Evolutionary conservation across 2,888 invertebrate species (phyloP), one percentile per base, ranked within the genome.

Genomic region (Sphinx pinastri): DNA sequence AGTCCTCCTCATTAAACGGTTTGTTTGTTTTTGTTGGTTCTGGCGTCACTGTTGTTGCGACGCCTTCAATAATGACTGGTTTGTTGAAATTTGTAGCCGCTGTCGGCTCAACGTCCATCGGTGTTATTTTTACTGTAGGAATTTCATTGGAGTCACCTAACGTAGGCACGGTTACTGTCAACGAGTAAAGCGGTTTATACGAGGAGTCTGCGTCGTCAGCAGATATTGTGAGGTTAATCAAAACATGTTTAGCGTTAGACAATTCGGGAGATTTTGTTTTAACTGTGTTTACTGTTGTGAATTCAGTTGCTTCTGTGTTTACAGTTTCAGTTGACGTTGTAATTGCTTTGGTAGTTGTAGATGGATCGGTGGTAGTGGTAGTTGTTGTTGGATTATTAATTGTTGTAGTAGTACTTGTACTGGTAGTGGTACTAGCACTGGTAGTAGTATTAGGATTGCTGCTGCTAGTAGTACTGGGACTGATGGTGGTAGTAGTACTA

Each of bases 221-320:
- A 72, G 96, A 96, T 81, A 98, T 97, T 11, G 97, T 97, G 76
- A 98, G 94, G 90, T 98, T 98, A 73, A 98, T 96, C 76, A 97
- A 93, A 79, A 98, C 96, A 80, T 96, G 95, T 88, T 95, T 96
- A 77, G 90, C 89, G 79, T 93, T 93, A 84, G 88, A 78, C 69
- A 82, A 70, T 72, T 92, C 92, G 55, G 89, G 81, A 47, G 81
- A 73, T 84, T 88, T 92, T 51, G 88, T 82, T 76, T 91, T 87
- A 73, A 82, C 82, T 68, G 79, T 81, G 84, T 88, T 87, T 79
- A 81, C 81, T 77, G 86, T 84, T 54, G 80, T 77, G 60, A 81
- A 74, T 70, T 83, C 80, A 71, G 72, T 75, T 71, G 75, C 74
- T 45, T 75, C 71, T 71, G 74, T 73, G 57, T 16, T 49, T n/a